These are phyloP conservation scores for Melipona beecheii DNA, from an alignment of 2,888 invertebrate genomes.

Conservation along the genomic window DNA sequence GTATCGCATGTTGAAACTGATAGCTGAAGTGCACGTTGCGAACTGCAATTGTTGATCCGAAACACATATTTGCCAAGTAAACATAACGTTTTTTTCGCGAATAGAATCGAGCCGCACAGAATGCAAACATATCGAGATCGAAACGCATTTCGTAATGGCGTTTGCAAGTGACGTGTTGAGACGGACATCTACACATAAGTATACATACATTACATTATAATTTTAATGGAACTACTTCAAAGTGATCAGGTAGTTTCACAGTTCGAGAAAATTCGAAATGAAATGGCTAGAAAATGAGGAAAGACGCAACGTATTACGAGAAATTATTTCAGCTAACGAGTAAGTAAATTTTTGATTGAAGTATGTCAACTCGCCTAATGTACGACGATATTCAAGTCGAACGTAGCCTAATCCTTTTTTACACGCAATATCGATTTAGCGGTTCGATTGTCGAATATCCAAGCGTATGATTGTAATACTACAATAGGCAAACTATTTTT, in stretches of 20 bases:
- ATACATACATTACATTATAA: neutral
- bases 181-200: neutral
- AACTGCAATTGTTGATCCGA: neutral
- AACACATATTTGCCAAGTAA: neutral
- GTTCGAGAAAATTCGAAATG: conserved; percentile 1
- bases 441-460: conserved; percentile 16
- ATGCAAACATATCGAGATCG: conserved; percentile 61
- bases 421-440: conserved; percentile 42
- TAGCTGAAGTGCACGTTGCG: neutral
- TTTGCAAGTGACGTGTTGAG: conserved; percentile 6
- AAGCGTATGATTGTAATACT: conserved; percentile 28
- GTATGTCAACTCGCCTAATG: conserved; percentile 1
- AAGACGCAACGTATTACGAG: neutral
- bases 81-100: neutral
- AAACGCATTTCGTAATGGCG: conserved; percentile 29
- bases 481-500: conserved; percentile 68
- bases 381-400: conserved; percentile 30
- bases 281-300: neutral
- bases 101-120: conserved; percentile 18
- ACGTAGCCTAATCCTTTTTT: conserved; percentile 40
- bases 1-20: neutral
- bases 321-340: conserved; percentile 20
- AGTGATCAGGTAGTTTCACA: neutral
- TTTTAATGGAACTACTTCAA: conserved; percentile 1
- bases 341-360: conserved; percentile 36